phyloP scores from a whole-genome alignment of 1,140 invertebrate genomes.

The Himalopsyche phryganea region DNA sequence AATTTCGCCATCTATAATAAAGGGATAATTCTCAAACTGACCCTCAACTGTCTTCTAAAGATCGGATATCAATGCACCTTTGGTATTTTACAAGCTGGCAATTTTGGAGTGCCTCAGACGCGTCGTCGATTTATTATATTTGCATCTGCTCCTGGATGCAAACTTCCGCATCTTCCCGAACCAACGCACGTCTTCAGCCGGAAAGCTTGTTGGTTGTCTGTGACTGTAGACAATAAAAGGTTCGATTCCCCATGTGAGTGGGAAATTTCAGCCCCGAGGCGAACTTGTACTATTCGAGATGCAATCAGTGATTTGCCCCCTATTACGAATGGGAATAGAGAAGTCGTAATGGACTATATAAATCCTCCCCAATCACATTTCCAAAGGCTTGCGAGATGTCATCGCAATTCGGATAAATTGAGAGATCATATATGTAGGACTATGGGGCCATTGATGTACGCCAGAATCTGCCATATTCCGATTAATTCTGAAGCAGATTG shows the following conservation, averaged over 20 bases:
- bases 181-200: conserved; percentile 76
- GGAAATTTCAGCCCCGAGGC: conserved; percentile 63
- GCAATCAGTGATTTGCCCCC: conserved; percentile 79
- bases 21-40: conserved; percentile 78
- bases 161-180: conserved; percentile 76
- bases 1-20: conserved; percentile 81
- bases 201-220: conserved; percentile 63
- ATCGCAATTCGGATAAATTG: conserved; percentile 56
- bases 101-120: conserved; percentile 83
- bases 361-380: conserved; percentile 71
- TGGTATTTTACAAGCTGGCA: conserved; percentile 81
- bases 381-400: conserved; percentile 67
- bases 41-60: conserved; percentile 68
- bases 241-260: conserved; percentile 44
- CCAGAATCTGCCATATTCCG: conserved; percentile 75
- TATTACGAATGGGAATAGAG: conserved; percentile 69
- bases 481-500: conserved; percentile 75
- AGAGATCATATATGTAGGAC: conserved; percentile 83
- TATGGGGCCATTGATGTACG: conserved; percentile 74
- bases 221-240: neutral
- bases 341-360: conserved; percentile 70
- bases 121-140: conserved; percentile 75
- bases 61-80: conserved; percentile 90
- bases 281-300: conserved; percentile 75
- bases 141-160: conserved; percentile 77